These are phyloP conservation scores for Poeciliopsis turrubarensis DNA, from an alignment of 2,113 vertebrate genomes.

Conservation along the genomic window DNA sequence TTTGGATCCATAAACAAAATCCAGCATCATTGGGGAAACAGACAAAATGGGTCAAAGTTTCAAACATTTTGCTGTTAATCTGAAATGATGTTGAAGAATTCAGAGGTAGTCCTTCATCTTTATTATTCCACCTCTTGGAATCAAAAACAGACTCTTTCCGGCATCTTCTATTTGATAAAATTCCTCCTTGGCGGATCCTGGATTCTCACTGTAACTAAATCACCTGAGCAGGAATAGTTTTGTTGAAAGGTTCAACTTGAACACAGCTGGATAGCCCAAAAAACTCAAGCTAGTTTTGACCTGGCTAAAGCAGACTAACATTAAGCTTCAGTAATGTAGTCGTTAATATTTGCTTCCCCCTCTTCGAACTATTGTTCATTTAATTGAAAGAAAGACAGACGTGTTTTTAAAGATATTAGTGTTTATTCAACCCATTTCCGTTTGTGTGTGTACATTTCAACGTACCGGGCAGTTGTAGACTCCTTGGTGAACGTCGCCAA, in stretches of 20 bases:
- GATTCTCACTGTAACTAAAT: neutral
- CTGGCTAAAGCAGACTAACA: neutral
- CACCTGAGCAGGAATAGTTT: neutral
- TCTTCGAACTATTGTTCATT: neutral
- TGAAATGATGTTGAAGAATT: too few species aligned
- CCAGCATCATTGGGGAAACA: neutral
- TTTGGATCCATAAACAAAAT: neutral
- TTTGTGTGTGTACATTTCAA: neutral
- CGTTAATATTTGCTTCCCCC: too few species aligned
- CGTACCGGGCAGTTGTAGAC: slow-evolving; percentile 91
- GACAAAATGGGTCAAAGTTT: neutral
- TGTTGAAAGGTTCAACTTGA: neutral
- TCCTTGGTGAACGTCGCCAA: slow-evolving; percentile 98
- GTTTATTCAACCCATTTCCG: neutral
- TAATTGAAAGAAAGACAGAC: neutral
- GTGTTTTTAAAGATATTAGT: neutral
- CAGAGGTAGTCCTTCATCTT: too few species aligned
- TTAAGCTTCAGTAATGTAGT: neutral
- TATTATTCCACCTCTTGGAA: too few species aligned
- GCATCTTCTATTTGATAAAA: neutral
- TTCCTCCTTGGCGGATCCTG: neutral
- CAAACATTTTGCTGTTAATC: too few species aligned
- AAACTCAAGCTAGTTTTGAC: neutral
- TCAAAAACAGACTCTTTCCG: neutral
- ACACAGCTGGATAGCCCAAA: neutral